These are phyloP conservation scores for Polylopha cassiicola DNA, from an alignment of 2,888 invertebrate species.

Conservation along the genomic window DNA sequence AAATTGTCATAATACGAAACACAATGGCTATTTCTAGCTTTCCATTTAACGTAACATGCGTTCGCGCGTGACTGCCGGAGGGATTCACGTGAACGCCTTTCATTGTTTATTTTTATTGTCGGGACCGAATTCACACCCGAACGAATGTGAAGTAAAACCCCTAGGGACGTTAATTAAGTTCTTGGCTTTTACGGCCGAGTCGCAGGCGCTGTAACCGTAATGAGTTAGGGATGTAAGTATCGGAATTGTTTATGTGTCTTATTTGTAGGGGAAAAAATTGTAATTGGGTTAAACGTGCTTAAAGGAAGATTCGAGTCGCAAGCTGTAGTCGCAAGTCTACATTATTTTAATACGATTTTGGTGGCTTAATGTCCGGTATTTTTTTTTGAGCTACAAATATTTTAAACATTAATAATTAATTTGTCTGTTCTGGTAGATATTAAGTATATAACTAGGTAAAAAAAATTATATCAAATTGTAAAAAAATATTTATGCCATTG, in stretches of 20 bases:
- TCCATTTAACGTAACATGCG: constrained; percentile 16
- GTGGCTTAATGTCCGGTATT: no score
- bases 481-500: no score
- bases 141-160: constrained; percentile 58
- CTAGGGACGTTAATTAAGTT: constrained; percentile 65
- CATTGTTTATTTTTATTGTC: constrained; percentile 67
- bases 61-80: constrained; percentile 31
- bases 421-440: no score
- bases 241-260: constrained; percentile 21
- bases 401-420: no score
- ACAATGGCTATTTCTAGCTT: constrained; percentile 5
- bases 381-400: no score
- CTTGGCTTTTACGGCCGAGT: constrained; percentile 57
- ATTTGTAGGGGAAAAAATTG: constrained; percentile 13
- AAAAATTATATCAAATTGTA: no score
- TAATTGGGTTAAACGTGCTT: constrained; percentile 15
- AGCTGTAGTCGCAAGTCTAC: background rate
- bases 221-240: constrained; percentile 39
- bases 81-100: constrained; percentile 46
- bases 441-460: no score
- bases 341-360: no score
- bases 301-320: background rate
- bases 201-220: constrained; percentile 47
- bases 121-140: constrained; percentile 61
- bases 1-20: constrained; percentile 8